phyloP scores from a whole-genome alignment of 2,888 invertebrate species.

The Halictus quadricinctus region DNA sequence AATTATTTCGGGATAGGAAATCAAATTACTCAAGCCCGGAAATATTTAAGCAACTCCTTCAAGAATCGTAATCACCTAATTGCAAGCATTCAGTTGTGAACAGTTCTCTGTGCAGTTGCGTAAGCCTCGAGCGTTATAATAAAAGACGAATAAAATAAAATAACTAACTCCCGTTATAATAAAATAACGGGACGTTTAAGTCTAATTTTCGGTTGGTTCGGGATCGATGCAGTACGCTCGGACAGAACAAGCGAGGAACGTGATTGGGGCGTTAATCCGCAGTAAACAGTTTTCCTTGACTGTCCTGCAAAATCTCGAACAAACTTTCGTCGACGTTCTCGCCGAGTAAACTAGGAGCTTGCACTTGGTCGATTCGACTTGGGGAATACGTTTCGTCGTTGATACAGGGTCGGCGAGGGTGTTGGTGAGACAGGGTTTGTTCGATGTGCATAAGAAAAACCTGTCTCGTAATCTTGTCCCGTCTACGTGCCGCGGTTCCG shows the following conservation, averaged over 20 bases:
- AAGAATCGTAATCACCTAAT: neutral
- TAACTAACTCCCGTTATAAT: no score
- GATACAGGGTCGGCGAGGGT: neutral
- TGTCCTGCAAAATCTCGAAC: conserved; percentile 10
- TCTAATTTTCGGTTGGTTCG: neutral
- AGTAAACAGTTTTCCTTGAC: neutral
- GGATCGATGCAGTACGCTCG: conserved; percentile 30
- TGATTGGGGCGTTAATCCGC: conserved; percentile 28
- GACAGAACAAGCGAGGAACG: conserved; percentile 4
- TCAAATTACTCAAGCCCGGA: neutral
- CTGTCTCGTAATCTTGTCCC: conserved; percentile 58
- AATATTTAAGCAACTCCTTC: neutral
- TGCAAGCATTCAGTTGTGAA: no score
- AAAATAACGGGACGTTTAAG: neutral
- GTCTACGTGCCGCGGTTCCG: conserved; percentile 63
- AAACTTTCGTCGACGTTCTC: conserved; percentile 14
- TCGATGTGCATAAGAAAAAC: conserved; percentile 18
- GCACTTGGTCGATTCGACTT: neutral
- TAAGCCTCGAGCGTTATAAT: neutral
- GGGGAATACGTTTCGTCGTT: neutral
- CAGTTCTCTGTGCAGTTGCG: no score
- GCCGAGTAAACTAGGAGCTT: neutral
- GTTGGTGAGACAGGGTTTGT: neutral
- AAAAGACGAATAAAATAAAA: neutral
- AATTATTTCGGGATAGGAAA: neutral